Base-by-base conservation (phyloP, 2,113 vertebrate genomes). In the Corythoichthys haematopterus region DNA sequence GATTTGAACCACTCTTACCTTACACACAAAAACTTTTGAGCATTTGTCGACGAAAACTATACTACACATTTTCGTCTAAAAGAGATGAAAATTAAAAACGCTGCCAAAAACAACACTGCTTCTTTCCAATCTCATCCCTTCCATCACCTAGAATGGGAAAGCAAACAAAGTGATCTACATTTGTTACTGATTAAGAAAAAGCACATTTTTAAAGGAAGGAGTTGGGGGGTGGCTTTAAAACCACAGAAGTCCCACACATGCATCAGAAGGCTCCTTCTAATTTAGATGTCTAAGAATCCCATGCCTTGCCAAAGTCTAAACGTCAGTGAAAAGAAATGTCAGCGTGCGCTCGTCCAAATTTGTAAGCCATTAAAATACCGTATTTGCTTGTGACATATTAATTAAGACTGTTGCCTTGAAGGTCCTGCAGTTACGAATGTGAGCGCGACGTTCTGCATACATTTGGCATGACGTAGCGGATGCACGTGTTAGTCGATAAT, bases 251-350 rank as follows among this genome's bases (percentile, higher is more conserved):
- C 78, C 85, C 85, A 84, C 87, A 87, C 84, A 90, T 83, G 85
- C 89, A 87, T 85, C 82, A 68, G 73, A 79, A 85, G 87, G 83
- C 84, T 50, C 87, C 77, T 84, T 89, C 81, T 90, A 90, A 91
- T 91, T 91, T 87, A 84, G 86, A 83, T 60, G 90, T 91, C 88
- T 90, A 86, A 88, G 88, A 92, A 90, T 92, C 81, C 71, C 75
- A 82, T 79, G 81, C 80, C 83, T 87, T 83, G 85, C 90, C 83
- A 87, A 90, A 88, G 88, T 89, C 80, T 90, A 84, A 85, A 83
- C 77, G 81, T 85, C 79, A 82, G 71, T 74, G 74, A 77, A 83
- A 82, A 77, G 77, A 75, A 81, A 86, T 77, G 80, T 69, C 84
- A 76, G 78, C n/a, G 64, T 68, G 77, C 75, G 65, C 68, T 86